Conservation (phyloP, 2,888 invertebrate genomes). For the Andrena fulva region DNA sequence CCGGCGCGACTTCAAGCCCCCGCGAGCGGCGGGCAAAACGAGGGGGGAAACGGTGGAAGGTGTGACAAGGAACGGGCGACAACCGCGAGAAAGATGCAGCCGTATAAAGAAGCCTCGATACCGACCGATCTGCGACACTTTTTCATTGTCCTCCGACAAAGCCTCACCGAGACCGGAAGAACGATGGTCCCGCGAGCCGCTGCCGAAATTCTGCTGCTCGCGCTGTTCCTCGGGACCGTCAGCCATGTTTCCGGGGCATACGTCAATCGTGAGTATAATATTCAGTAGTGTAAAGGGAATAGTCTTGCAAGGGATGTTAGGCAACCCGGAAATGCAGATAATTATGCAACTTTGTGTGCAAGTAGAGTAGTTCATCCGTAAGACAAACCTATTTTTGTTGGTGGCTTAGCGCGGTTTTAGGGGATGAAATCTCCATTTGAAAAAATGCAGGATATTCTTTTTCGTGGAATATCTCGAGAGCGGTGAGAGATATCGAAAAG, state of each 20-base stretch:
- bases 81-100: constrained; percentile 62
- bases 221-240: constrained; percentile 50
- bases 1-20: constrained; percentile 55
- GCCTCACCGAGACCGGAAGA: constrained; percentile 61
- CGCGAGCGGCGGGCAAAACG: constrained; percentile 3
- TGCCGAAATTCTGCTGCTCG: constrained; percentile 18
- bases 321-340: too few relatives aligned
- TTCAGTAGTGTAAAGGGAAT: background rate
- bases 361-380: too few relatives aligned
- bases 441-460: too few relatives aligned
- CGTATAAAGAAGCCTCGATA: constrained; percentile 80
- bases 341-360: too few relatives aligned
- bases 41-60: constrained; percentile 34
- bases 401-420: too few relatives aligned
- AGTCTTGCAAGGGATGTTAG: too few relatives aligned
- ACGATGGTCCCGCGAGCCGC: constrained; percentile 34
- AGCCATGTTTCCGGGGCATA: constrained; percentile 64
- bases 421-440: too few relatives aligned
- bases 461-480: too few relatives aligned
- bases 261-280: constrained; percentile 78
- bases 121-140: constrained; percentile 75
- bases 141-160: constrained; percentile 73
- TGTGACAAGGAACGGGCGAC: constrained; percentile 56
- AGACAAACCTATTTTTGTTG: too few relatives aligned
- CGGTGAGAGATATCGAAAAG: too few relatives aligned